Evolutionary conservation across 2,797 vertebrate species (phyloP).

Genomic region (Poecilia velifera): DNA sequence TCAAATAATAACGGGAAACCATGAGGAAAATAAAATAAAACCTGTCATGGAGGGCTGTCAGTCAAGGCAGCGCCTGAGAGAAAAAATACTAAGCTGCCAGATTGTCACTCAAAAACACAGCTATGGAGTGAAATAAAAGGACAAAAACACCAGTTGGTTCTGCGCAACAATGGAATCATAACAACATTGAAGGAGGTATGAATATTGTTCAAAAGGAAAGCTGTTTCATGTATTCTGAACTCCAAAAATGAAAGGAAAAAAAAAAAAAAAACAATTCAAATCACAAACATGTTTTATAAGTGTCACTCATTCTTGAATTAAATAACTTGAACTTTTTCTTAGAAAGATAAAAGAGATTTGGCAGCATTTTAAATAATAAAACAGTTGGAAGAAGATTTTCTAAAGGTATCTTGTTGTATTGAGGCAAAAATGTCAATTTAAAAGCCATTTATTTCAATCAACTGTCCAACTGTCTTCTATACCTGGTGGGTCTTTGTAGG

Average conservation of each 20-base stretch:
- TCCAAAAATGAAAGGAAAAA: not conserved
- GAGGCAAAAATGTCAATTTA: not conserved
- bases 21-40: not conserved
- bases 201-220: not conserved
- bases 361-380: not conserved
- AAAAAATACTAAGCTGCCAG: conserved; percentile 3
- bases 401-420: not conserved
- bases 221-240: not conserved
- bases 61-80: conserved; percentile 37
- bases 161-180: not conserved
- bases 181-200: not conserved
- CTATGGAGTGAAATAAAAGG: not conserved
- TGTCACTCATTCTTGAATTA: not conserved
- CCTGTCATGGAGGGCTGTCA: conserved; percentile 35
- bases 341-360: not conserved
- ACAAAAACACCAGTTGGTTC: conserved; percentile 3
- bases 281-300: conserved; percentile 1
- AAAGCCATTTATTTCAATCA: not conserved
- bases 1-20: conserved; percentile 29
- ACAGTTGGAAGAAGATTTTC: not conserved
- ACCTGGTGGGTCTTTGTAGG: not conserved
- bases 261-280: not conserved
- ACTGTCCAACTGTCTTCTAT: not conserved
- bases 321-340: not conserved
- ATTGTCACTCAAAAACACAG: not conserved